Evolutionary conservation across 2,888 invertebrate genomes (phyloP).

Genomic region (Luperina nickerlii): DNA sequence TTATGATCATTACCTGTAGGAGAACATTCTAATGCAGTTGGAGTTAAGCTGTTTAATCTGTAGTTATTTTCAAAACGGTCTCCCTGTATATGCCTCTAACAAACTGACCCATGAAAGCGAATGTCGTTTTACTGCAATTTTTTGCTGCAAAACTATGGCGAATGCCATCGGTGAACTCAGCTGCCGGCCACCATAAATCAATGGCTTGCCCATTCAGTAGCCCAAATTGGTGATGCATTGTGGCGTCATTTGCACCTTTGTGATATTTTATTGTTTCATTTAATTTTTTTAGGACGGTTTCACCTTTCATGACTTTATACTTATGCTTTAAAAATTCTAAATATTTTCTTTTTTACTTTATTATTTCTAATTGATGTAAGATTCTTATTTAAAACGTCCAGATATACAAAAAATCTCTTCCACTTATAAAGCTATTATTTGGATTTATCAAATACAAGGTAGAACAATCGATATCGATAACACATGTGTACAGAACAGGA

Average conservation of each 20-base stretch:
- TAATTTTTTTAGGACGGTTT: conserved; percentile 26
- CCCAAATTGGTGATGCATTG: conserved; percentile 71
- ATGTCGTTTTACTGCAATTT: conserved; percentile 74
- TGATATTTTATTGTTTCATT: conserved; percentile 54
- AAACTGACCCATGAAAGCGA: conserved; percentile 82
- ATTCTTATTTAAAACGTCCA: background rate
- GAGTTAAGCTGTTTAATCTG: background rate
- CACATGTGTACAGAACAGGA: conserved; percentile 45
- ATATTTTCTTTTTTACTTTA: background rate
- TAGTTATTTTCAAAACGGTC: conserved; percentile 21
- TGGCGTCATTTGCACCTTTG: conserved; percentile 66
- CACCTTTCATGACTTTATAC: background rate
- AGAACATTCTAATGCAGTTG: background rate
- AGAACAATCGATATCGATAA: conserved; percentile 30
- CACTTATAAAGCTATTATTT: conserved; percentile 8
- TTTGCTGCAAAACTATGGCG: conserved; percentile 58
- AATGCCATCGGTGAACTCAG: conserved; percentile 74
- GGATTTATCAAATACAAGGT: background rate
- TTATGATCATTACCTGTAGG: background rate
- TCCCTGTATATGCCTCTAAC: conserved; percentile 65
- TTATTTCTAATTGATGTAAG: background rate
- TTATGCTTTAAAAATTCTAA: background rate
- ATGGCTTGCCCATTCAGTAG: conserved; percentile 74
- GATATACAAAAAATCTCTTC: background rate
- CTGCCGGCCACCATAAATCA: conserved; percentile 83